Percentiles rank a stretch among this genome's conserved stretches.
phyloP scores from a whole-genome alignment of 1,140 invertebrate species.

The Tribolium castaneum region DNA sequence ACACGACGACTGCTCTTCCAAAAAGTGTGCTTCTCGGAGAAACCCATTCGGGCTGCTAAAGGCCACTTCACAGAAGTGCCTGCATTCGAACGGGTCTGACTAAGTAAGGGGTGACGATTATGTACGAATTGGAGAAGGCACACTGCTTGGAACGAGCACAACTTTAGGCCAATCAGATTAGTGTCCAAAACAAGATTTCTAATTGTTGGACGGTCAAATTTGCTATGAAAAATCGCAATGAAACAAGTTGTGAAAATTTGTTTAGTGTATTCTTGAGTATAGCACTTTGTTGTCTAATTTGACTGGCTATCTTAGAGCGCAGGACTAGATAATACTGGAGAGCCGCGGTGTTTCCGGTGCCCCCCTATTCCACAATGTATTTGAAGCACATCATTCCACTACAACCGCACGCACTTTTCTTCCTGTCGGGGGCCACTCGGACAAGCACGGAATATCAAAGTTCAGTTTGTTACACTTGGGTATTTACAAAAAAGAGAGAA shows the following conservation, averaged over 20 bases:
- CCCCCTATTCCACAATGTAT: slow-evolving; percentile 39
- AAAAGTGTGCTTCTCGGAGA: not conserved
- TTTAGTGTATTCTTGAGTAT: no score
- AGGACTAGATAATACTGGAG: slow-evolving; percentile 65
- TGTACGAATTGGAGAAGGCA: not conserved
- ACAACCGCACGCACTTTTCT: not conserved
- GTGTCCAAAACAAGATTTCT: no score
- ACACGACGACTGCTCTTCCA: slow-evolving; percentile 15
- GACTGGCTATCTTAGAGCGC: slow-evolving; percentile 51
- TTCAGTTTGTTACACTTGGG: slow-evolving; percentile 57
- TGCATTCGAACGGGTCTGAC: slow-evolving; percentile 3
- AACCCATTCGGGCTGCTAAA: not conserved
- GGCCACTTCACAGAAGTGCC: slow-evolving; percentile 15
- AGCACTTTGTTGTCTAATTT: not conserved
- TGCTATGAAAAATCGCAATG: no score
- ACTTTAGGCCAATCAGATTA: no score
- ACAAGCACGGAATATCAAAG: slow-evolving; percentile 57
- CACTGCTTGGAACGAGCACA: not conserved
- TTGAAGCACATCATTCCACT: not conserved
- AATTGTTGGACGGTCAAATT: no score
- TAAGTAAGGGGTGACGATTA: slow-evolving; percentile 21
- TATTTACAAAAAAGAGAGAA: slow-evolving; percentile 57
- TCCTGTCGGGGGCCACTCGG: slow-evolving; percentile 46
- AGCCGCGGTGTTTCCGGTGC: slow-evolving; percentile 57
- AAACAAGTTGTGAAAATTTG: no score